Conservation (phyloP, 23 tunicate species). For the Trididemnum clinides region DNA sequence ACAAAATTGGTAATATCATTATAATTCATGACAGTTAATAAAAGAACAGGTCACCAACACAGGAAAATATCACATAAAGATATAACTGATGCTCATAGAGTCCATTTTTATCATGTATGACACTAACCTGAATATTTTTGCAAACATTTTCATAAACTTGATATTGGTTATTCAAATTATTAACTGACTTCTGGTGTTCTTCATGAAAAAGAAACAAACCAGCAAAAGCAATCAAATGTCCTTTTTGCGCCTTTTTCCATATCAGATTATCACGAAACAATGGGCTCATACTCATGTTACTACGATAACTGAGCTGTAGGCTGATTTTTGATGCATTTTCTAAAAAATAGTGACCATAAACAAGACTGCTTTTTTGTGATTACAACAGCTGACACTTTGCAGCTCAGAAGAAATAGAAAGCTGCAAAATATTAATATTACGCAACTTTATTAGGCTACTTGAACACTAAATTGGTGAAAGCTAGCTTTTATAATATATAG, state of each 20-base stretch:
- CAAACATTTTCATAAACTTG: constrained; percentile 41
- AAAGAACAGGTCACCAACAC: neutral
- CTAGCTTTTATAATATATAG: too few species aligned
- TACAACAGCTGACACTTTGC: too few species aligned
- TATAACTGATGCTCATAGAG: too few species aligned
- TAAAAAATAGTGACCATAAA: neutral
- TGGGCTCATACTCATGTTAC: neutral
- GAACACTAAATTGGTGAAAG: too few species aligned
- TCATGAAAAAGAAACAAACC: constrained; percentile 69
- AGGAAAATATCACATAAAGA: neutral
- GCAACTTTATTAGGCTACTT: too few species aligned
- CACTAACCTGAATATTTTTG: constrained; percentile 51
- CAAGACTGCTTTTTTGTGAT: too few species aligned
- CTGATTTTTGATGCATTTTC: constrained; percentile 49
- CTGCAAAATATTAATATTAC: too few species aligned
- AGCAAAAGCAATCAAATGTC: constrained; percentile 68
- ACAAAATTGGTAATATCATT: too few species aligned
- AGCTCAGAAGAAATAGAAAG: too few species aligned
- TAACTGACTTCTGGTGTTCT: constrained; percentile 18
- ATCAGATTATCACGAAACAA: constrained; percentile 48
- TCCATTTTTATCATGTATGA: too few species aligned
- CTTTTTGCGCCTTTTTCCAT: constrained; percentile 57
- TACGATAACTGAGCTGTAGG: neutral
- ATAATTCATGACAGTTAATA: too few species aligned
- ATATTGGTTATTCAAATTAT: constrained; percentile 5